phyloP scores from a whole-genome alignment of 2,888 invertebrate species.

The Dinocampus coccinellae region DNA sequence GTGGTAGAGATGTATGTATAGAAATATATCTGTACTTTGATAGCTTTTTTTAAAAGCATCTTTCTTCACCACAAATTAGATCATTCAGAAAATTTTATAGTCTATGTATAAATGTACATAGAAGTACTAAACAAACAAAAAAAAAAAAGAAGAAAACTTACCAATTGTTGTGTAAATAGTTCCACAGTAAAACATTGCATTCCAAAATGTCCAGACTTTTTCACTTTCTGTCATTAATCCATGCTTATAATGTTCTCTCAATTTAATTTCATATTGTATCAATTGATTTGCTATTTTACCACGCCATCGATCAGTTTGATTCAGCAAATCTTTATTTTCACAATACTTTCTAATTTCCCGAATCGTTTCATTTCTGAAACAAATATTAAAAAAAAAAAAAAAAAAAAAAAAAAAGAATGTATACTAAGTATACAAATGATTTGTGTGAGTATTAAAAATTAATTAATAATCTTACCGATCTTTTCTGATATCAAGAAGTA shows the following conservation, averaged over 20 bases:
- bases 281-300: constrained; percentile 70
- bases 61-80: background rate
- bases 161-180: constrained; percentile 93
- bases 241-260: constrained; percentile 70
- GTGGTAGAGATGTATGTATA: background rate
- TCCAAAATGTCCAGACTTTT: constrained; percentile 86
- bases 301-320: constrained; percentile 70
- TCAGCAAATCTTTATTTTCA: constrained; percentile 53
- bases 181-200: constrained; percentile 87
- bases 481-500: constrained; percentile 57
- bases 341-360: constrained; percentile 59
- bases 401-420: background rate
- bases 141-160: constrained; percentile 68
- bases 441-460: background rate
- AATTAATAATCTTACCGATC: constrained; percentile 56
- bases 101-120: background rate
- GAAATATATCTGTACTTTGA: constrained; percentile 1
- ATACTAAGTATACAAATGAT: too few relatives aligned
- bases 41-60: background rate
- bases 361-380: constrained; percentile 62
- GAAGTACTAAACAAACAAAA: background rate
- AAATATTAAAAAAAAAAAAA: background rate
- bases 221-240: constrained; percentile 68
- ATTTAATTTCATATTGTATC: constrained; percentile 72
- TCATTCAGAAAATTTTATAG: background rate